A percentile compares a stretch with the other conserved stretches of the same genome.
phyloP scores from a whole-genome alignment of 2,888 invertebrate species.

The Clusia tigrina region DNA sequence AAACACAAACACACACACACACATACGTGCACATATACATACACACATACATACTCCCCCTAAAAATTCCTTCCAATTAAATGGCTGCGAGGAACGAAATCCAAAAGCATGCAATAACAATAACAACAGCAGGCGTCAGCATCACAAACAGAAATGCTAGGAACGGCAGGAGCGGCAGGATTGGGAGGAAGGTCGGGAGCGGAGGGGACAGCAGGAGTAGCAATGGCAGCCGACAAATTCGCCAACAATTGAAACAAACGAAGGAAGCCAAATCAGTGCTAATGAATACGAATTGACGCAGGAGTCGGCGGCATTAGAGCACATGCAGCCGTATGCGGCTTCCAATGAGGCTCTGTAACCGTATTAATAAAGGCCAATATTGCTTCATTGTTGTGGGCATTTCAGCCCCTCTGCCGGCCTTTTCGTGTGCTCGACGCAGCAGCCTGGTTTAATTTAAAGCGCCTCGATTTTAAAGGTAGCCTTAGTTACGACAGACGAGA shows the following conservation, averaged over 20 bases:
- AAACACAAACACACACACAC: background rate
- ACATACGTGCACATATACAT: conserved; percentile 7
- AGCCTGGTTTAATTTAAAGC: background rate
- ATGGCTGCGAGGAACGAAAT: conserved; percentile 51
- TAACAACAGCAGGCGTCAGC: conserved; percentile 39
- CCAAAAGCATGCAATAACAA: conserved; percentile 25
- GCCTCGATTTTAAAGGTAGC: too few relatives aligned
- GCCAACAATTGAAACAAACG: background rate
- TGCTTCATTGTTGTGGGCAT: conserved; percentile 3
- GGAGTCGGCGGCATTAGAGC: background rate
- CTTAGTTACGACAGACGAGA: too few relatives aligned
- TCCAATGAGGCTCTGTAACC: conserved; percentile 1
- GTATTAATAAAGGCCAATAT: conserved; percentile 2
- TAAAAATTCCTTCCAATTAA: conserved; percentile 56
- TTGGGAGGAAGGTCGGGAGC: conserved; percentile 4
- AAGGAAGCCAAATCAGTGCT: conserved; percentile 23
- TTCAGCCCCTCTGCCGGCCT: too few relatives aligned
- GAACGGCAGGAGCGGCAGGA: conserved; percentile 10
- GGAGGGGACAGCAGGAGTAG: too few relatives aligned
- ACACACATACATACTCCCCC: conserved; percentile 1
- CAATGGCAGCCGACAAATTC: background rate
- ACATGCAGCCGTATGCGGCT: conserved; percentile 3
- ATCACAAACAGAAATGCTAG: conserved; percentile 20
- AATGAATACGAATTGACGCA: conserved; percentile 12
- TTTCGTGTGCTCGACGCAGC: background rate